phyloP scores from a whole-genome alignment of 2,797 vertebrate genomes.

The Benthosema pterotum region DNA sequence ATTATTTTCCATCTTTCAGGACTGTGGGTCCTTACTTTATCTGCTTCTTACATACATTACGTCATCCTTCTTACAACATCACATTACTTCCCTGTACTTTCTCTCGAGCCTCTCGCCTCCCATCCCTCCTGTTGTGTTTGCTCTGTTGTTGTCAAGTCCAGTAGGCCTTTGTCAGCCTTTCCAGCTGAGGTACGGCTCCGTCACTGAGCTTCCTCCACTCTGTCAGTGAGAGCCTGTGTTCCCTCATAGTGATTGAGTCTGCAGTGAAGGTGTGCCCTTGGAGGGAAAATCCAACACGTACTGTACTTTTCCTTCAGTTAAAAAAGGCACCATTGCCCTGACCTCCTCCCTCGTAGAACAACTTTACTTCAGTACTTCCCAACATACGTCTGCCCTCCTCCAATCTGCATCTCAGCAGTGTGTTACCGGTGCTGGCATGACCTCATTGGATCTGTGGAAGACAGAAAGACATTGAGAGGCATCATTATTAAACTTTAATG shows the following conservation, averaged over 20 bases:
- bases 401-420: neutral
- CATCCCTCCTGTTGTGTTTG: neutral
- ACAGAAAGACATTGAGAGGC: constrained; percentile 17
- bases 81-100: neutral
- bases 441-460: constrained; percentile 27
- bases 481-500: too few relatives aligned
- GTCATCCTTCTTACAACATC: neutral
- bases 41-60: neutral
- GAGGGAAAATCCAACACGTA: neutral
- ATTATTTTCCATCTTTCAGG: constrained; percentile 5
- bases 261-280: too few relatives aligned
- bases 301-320: neutral
- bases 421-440: neutral
- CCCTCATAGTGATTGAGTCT: constrained; percentile 34
- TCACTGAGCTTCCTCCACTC: constrained; percentile 9
- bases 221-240: neutral
- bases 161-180: constrained; percentile 45
- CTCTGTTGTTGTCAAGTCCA: constrained; percentile 45
- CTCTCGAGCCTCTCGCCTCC: neutral
- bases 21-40: neutral
- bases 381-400: neutral
- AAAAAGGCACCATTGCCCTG: neutral
- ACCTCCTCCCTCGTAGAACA: neutral
- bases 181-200: constrained; percentile 8
- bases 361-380: neutral